These are phyloP conservation scores for Acrobasis repandana DNA, from an alignment of 2,888 invertebrate genomes.

Conservation along the genomic window DNA sequence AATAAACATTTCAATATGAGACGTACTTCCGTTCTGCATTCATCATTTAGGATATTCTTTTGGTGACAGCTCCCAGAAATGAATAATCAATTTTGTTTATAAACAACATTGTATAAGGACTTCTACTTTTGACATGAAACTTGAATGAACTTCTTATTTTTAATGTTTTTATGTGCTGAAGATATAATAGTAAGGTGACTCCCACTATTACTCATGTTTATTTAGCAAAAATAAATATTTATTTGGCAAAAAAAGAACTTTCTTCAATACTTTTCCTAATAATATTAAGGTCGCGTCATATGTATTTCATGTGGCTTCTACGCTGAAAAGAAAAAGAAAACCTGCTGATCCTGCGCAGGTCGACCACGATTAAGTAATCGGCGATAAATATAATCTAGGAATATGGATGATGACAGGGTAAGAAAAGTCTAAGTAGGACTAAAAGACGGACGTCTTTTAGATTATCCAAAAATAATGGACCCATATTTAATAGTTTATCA, in stretches of 20 bases:
- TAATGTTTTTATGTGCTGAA: not conserved
- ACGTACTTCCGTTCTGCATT: not conserved
- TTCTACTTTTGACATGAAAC: not conserved
- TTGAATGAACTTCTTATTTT: not conserved
- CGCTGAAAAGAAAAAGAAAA: too few species aligned
- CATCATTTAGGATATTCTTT: not conserved
- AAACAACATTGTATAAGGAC: not conserved
- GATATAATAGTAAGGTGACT: not conserved
- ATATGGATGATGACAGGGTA: too few species aligned
- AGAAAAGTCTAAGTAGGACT: too few species aligned
- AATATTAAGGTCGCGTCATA: too few species aligned
- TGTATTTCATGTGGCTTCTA: too few species aligned
- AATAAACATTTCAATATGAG: slow-evolving; percentile 29
- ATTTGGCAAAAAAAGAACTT: not conserved
- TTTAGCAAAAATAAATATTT: not conserved
- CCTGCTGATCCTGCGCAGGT: too few species aligned
- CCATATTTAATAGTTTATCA: too few species aligned
- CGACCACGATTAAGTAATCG: too few species aligned
- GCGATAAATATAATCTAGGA: too few species aligned
- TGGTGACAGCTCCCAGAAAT: not conserved
- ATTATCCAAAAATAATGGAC: too few species aligned
- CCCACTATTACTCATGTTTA: not conserved
- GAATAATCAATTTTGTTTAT: not conserved
- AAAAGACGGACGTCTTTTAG: too few species aligned
- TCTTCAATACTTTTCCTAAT: too few species aligned